Evolutionary conservation across 1,140 invertebrate species (phyloP), one percentile per base, ranked within the genome.

Genomic region (Temnothorax nylanderi): DNA sequence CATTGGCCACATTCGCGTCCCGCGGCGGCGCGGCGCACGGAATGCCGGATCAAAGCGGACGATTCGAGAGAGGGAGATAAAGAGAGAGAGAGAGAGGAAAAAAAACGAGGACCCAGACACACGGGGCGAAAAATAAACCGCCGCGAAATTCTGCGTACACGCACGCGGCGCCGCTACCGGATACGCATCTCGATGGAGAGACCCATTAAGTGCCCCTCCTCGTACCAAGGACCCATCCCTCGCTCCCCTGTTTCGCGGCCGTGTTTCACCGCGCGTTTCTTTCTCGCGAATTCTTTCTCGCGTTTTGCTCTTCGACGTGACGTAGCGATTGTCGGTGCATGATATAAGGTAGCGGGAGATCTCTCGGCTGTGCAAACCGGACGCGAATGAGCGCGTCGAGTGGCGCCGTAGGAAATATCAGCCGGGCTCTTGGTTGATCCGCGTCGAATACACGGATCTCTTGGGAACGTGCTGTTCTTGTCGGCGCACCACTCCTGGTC

Each of bases 91-190:
- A 34, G 6, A 47, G 47, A 41, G 7, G 44, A 18, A 47, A 41
- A 8, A 18, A 34, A 47, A 5, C 3, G 13, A 13, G 11, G 7
- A 37, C 11, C 41, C 16, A 47, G 60, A 26, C n/a, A 21, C 34
- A 60, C 26, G 26, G 64, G 51, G 34, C 64, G 62, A 81, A 80
- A 81, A 78, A 80, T 80, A 80, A 86, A 58, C 26, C 74, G 32
- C n/a, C 58, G 62, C 21, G 47, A 85, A 85, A 81, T 69, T 86
- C 41, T 60, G 11, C 64, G 26, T 13, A 10, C 34, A 76, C 81
- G 37, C 18, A 72, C 62, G 54, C 41, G 32, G 41, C 2, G 76
- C 85, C 2, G 76, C 85, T 80, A 86, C 85, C 75, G 76, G 64
- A 86, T 71, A 71, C 85, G 41, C 82, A 84, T 84, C 69, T 84